Base-by-base conservation (phyloP, 2,113 vertebrate species). In the Cervus canadensis region DNA sequence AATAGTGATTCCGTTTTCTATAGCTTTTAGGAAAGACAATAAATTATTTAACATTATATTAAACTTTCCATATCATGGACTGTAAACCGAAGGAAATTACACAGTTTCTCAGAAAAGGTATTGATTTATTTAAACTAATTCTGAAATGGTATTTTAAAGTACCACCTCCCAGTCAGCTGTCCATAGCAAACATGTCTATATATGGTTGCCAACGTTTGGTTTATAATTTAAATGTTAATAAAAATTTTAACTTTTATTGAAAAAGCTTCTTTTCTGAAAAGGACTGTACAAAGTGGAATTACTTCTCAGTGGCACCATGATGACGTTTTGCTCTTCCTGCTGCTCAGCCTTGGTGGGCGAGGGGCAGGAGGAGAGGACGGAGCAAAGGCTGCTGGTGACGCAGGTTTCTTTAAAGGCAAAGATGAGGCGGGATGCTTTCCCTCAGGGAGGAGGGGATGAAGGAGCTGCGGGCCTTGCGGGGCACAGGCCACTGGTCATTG, bases 301-400 rank as follows among this genome's bases (percentile, higher is more conserved):
- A 98, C 93, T 88, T 89, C 96, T 95, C 74, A 57, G 5, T 89
- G 74, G 87, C 81, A 92, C 52, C 71, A 8, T 92, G 92, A 92
- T 93, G 96, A 54, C 64, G 26, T 96, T 95, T 88, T 93, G 33
- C 82, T 95, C 71, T 83, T 78, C 54, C 40, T 82, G 81, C 81
- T 79, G 67, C 78, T 95, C 19, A 12, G 52, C 79, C 40, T 74
- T 7, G 2, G 48, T 40, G 60, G 90, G 90, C 25, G 57, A 52
- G n/a, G 1, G 2, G 0, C 1, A 9, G 40, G 67, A 57, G 50
- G 74, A 78, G 54, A 85, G 48, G 79, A 78, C 67, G 57, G 1
- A 64, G 92, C 28, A 19, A 40, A 87, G 85, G 82, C 94, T 48
- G 1, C 59, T 33, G 50, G 36, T 28, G 59, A 95, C 36, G 8